Conservation (phyloP, 2,797 vertebrate species). For the Champsocephalus esox region DNA sequence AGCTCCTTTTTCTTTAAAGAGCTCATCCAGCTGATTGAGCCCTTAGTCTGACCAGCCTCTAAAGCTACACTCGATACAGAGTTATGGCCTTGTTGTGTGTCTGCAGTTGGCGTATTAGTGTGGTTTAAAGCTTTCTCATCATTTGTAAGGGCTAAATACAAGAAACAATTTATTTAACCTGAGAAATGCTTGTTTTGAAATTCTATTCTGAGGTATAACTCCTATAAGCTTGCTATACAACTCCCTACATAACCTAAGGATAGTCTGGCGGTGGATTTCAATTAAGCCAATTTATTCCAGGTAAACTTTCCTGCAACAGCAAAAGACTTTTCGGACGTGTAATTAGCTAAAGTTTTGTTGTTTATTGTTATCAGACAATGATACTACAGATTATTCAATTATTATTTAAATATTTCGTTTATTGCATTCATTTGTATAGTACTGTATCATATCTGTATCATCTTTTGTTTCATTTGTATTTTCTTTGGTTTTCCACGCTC, state of each 20-base stretch:
- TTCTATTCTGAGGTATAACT: neutral
- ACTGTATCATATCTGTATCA: too few relatives aligned
- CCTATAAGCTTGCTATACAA: neutral
- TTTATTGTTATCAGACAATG: too few relatives aligned
- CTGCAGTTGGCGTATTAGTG: constrained; percentile 30
- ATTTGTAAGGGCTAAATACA: neutral
- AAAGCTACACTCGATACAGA: constrained; percentile 30
- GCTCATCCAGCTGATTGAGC: constrained; percentile 40
- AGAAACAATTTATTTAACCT: too few relatives aligned
- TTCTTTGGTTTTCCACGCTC: too few relatives aligned
- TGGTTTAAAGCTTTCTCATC: constrained; percentile 29
- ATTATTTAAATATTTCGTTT: too few relatives aligned
- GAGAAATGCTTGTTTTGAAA: too few relatives aligned
- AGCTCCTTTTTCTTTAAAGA: constrained; percentile 50
- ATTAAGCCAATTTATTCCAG: neutral
- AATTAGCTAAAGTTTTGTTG: too few relatives aligned
- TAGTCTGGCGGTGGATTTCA: neutral
- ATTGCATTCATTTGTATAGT: too few relatives aligned
- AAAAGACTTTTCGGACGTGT: neutral
- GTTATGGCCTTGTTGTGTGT: constrained; percentile 38
- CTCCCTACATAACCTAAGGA: neutral
- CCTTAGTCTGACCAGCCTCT: constrained; percentile 14
- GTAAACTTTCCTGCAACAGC: neutral
- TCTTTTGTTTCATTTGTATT: too few relatives aligned
- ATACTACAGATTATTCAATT: too few relatives aligned